A percentile compares a stretch with the other conserved stretches of the same genome.
Conservation (phyloP, 2,888 invertebrate genomes). For the Xestia c-nigrum region DNA sequence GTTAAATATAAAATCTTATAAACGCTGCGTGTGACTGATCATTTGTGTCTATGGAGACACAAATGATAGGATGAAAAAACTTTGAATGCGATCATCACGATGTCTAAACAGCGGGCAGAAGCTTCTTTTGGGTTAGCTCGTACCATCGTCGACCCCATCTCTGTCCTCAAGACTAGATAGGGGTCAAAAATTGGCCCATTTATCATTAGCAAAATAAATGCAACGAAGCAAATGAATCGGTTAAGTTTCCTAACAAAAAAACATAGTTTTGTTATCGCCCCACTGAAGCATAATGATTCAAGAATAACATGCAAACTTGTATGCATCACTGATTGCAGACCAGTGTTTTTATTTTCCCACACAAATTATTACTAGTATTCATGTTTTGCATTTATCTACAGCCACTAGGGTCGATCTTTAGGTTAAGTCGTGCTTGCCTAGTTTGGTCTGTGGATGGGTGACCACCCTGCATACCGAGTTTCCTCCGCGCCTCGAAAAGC, state of each 20-base stretch:
- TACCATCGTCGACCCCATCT: too few species aligned
- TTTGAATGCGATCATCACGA: too few species aligned
- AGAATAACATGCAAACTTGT: constrained; percentile 40
- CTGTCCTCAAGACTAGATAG: too few species aligned
- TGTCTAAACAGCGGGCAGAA: too few species aligned
- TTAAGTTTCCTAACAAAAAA: constrained; percentile 35
- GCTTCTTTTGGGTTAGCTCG: too few species aligned
- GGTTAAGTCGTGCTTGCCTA: too few species aligned
- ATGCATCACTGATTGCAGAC: constrained; percentile 29
- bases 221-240: constrained; percentile 19
- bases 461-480: too few species aligned
- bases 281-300: constrained; percentile 40
- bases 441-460: too few species aligned
- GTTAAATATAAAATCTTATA: too few species aligned
- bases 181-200: too few species aligned
- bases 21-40: background rate
- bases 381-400: background rate
- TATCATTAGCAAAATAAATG: constrained; percentile 9
- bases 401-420: too few species aligned
- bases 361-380: constrained; percentile 6
- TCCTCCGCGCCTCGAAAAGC: too few species aligned
- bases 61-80: background rate
- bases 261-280: constrained; percentile 31
- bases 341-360: constrained; percentile 35
- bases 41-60: background rate